Conservation (phyloP, 1,140 invertebrate genomes). For the Pemphigus obesinymphae region DNA sequence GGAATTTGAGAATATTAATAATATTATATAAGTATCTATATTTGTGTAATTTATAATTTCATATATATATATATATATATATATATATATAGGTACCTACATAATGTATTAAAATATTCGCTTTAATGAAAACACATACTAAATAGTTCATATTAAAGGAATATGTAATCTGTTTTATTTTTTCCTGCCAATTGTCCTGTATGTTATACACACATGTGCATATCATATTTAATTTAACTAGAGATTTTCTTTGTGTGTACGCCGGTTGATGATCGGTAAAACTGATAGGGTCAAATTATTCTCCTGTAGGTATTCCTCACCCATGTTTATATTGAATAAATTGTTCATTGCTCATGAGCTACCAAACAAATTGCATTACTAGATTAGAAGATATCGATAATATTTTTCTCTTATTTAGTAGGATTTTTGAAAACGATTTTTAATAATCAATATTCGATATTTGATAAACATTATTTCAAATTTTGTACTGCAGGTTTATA, state of each 20-base stretch:
- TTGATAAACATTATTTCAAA: no score
- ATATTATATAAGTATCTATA: no score
- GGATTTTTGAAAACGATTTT: no score
- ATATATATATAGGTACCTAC: no score
- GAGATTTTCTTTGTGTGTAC: neutral
- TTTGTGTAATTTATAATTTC: no score
- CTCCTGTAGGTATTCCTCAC: neutral
- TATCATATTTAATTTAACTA: slow-evolving; percentile 3
- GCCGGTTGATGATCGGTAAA: neutral
- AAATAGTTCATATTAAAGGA: no score
- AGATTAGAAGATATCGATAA: neutral
- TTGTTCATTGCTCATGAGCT: neutral
- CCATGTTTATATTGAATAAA: neutral
- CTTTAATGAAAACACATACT: no score
- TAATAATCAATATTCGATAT: no score
- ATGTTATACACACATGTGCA: neutral
- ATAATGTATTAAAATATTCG: no score
- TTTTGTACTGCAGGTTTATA: no score
- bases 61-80: no score
- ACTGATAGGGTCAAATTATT: neutral
- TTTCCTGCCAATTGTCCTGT: neutral
- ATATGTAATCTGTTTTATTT: neutral
- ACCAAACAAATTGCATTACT: neutral
- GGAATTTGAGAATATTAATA: no score
- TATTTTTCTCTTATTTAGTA: neutral